Base-by-base conservation (phyloP, 2,797 vertebrate genomes). In the Enteromius mattozi region DNA sequence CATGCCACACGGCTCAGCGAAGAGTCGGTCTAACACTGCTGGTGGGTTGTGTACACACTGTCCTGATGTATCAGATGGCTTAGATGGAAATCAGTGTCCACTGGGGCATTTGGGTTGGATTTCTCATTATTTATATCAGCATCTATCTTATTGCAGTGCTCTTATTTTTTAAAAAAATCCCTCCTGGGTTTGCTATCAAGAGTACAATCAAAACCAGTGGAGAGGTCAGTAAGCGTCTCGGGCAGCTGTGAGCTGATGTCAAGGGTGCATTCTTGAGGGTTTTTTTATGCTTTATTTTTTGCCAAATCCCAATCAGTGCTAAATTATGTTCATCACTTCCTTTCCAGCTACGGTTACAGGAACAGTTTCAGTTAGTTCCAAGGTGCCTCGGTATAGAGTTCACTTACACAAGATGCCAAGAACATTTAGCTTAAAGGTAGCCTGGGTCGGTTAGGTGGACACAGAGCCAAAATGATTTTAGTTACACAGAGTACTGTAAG, bases 401-500 rank as follows among this genome's bases (percentile, higher is more conserved):
- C 12, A 59, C 81, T 80, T 81, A 61, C 82, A 81, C 37, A 54
- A 37, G 42, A 84, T 87, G 87, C 87, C 86, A 86, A 88, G 80
- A 83, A 75, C 76, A 81, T 85, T 85, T 81, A 63, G 51, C 33
- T 56, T 54, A 84, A 87, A 87, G 83, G 72, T 86, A 84, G 77
- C 78, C 61, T 35, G 51, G 65, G 79, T 47, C 33, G 47, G 63
- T 35, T 30, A 37, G 56, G 61, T 68, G 74, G 77, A 72, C 40
- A 65, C 74, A 56, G 63, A 86, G 71, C 86, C 82, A 51, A 84
- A 83, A 79, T 54, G 14, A 80, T 54, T 84, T 75, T 79, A 24
- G 72, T 77, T 76, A 81, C 80, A 81, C 68, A 45, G 27, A 74
- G 68, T 77, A 83, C 82, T 82, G n/a, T 76, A 70, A 45, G 75